Evolutionary conservation across 2,797 vertebrate species (phyloP).

Genomic region (Pelobates cultripes): DNA sequence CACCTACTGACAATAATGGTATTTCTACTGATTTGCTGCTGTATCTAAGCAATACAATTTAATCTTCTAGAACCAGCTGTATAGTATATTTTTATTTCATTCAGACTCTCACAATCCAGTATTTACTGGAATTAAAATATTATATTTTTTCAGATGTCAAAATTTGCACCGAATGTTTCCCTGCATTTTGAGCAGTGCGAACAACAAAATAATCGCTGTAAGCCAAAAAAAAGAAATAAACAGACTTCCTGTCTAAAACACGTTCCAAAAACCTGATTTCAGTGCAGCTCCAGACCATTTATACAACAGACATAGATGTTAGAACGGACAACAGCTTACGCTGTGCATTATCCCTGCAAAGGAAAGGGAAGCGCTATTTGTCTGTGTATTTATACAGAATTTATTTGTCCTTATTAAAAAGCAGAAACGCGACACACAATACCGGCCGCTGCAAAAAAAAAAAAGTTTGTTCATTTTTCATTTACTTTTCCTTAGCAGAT

Average conservation of each 20-base stretch:
- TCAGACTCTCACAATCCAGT: no score
- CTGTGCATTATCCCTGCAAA: constrained; percentile 4
- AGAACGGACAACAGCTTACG: no score
- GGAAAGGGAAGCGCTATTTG: not conserved
- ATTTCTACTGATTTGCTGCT: no score
- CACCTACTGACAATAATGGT: no score
- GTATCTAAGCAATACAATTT: no score
- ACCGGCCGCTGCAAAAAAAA: not conserved
- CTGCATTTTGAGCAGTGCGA: no score
- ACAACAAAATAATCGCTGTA: not conserved
- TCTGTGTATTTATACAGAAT: constrained; percentile 29
- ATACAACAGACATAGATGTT: not conserved
- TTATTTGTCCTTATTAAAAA: constrained; percentile 10
- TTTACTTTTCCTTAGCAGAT: constrained; percentile 3
- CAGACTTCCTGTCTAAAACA: not conserved
- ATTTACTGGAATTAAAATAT: not conserved
- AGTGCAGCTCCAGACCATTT: not conserved
- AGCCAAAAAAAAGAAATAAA: not conserved
- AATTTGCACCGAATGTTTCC: not conserved
- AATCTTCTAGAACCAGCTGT: no score
- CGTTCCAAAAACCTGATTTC: not conserved
- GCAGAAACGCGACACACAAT: constrained; percentile 1
- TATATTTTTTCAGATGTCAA: not conserved
- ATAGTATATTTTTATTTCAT: no score
- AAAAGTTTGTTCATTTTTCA: not conserved